A percentile compares a stretch with the other conserved stretches of the same genome.
Evolutionary conservation across 2,888 invertebrate genomes (phyloP).

Genomic region (Harmothoe impar): DNA sequence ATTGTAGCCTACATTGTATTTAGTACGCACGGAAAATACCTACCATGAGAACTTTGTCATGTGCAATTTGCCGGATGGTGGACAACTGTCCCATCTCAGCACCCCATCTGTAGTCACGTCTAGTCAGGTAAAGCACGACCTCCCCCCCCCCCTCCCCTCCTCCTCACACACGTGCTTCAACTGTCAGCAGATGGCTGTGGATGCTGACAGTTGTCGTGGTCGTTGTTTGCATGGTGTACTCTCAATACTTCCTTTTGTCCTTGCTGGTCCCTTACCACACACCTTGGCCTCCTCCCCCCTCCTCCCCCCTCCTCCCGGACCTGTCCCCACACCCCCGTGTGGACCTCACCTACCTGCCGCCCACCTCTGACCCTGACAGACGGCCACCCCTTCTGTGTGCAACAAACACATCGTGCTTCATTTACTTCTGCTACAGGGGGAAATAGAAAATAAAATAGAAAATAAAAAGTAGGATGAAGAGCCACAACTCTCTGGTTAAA

Average conservation of each 20-base stretch:
- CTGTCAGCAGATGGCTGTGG: not conserved
- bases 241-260: not conserved
- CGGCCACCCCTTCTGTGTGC: not conserved
- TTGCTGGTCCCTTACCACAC: not conserved
- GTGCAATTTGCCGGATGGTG: no score
- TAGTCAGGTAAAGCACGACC: no score
- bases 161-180: not conserved
- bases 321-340: not conserved
- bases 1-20: no score
- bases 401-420: slow-evolving; percentile 12
- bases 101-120: no score
- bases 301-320: not conserved
- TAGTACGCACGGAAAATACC: no score
- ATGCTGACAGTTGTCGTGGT: slow-evolving; percentile 14
- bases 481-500: no score
- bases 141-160: not conserved
- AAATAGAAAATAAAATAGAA: not conserved
- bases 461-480: not conserved
- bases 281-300: not conserved
- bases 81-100: no score
- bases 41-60: no score
- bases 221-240: not conserved
- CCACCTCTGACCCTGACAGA: slow-evolving; percentile 38
- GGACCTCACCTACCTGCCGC: slow-evolving; percentile 3
- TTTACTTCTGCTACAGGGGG: not conserved